Conservation (phyloP, 2,113 vertebrate species). For the Felis chaus region DNA sequence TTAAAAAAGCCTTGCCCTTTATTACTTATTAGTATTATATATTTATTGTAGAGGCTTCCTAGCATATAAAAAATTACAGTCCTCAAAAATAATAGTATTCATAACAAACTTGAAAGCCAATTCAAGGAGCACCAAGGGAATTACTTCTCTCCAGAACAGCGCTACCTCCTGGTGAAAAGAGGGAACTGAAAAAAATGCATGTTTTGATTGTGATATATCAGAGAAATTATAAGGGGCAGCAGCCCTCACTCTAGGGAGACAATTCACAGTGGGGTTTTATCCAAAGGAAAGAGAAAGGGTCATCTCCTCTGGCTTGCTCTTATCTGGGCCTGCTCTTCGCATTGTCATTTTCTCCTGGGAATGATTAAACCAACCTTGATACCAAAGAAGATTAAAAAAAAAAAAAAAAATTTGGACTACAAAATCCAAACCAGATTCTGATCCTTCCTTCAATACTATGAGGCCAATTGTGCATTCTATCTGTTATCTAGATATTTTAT, state of each 20-base stretch:
- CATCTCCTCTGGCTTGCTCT: background rate
- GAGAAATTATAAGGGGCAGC: constrained; percentile 57
- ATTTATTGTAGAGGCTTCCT: background rate
- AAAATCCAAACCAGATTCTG: background rate
- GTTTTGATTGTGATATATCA: constrained; percentile 44
- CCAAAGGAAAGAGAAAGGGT: background rate
- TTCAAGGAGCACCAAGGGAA: constrained; percentile 20
- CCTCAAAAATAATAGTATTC: constrained; percentile 41
- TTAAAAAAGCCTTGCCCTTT: background rate
- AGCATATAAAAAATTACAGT: background rate
- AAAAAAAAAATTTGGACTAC: background rate
- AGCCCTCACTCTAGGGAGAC: background rate
- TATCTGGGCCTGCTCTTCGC: background rate
- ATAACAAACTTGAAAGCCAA: constrained; percentile 49
- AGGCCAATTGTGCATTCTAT: background rate
- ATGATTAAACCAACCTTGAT: background rate
- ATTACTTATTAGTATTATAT: background rate
- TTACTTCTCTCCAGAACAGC: background rate
- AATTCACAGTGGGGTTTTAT: background rate
- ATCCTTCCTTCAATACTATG: background rate
- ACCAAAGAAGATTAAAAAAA: background rate
- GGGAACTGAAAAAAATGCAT: background rate
- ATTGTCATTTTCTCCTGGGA: background rate
- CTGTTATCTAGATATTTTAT: background rate
- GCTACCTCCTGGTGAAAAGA: background rate